Conservation (phyloP, 2,888 invertebrate species). For the Apamea epomidion region DNA sequence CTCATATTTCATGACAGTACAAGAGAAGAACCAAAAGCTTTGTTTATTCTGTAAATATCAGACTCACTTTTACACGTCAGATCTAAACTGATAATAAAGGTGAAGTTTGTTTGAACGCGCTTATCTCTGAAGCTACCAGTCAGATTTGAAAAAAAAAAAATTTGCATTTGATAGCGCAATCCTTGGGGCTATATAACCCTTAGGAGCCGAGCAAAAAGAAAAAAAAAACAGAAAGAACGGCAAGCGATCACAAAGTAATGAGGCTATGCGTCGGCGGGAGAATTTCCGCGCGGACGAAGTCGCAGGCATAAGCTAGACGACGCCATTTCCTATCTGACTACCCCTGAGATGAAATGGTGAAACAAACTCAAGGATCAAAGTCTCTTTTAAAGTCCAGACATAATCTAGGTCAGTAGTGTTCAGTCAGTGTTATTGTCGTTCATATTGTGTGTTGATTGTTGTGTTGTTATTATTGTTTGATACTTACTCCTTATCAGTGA, state of each 20-base stretch:
- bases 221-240: no score
- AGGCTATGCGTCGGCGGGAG: not conserved
- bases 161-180: no score
- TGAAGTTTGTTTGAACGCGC: not conserved
- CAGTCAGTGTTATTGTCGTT: not conserved
- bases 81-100: not conserved
- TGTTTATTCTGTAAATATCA: not conserved
- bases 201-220: no score
- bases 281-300: no score
- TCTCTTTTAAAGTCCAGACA: not conserved
- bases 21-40: not conserved
- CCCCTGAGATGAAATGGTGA: not conserved
- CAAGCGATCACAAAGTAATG: not conserved
- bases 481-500: slow-evolving; percentile 78
- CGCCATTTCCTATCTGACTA: not conserved
- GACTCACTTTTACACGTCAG: not conserved
- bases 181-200: no score
- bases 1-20: not conserved
- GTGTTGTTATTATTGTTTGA: not conserved
- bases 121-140: no score
- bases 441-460: not conserved
- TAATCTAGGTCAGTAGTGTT: not conserved
- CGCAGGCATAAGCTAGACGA: no score
- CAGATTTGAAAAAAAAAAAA: no score
- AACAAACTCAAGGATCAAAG: not conserved